Evolutionary conservation across 2,797 vertebrate species (phyloP).

Genomic region (Gorsachius magnificus): DNA sequence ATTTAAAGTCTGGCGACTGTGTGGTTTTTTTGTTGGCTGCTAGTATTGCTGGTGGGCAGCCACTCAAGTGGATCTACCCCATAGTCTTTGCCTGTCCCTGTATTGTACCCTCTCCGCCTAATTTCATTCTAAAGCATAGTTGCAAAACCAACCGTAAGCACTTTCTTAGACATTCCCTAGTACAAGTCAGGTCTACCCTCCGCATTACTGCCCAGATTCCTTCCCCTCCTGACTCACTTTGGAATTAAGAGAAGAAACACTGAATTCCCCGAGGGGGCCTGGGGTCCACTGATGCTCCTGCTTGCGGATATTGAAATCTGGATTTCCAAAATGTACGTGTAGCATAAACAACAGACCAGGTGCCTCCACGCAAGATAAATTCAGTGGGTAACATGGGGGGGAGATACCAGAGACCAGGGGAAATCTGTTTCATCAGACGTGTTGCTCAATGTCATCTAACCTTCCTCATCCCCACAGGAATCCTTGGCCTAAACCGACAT

Average conservation of each 20-base stretch:
- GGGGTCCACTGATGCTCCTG: background rate
- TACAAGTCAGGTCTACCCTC: background rate
- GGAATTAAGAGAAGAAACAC: background rate
- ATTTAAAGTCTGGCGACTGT: background rate
- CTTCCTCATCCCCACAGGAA: slow-evolving; percentile 35
- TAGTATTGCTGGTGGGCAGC: background rate
- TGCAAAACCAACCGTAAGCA: background rate
- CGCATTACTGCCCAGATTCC: background rate
- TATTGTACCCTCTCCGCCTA: background rate
- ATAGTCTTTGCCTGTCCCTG: background rate
- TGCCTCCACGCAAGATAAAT: background rate
- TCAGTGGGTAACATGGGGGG: background rate
- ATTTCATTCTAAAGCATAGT: background rate
- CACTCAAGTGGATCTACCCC: background rate
- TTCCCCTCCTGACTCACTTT: background rate
- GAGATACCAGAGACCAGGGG: background rate
- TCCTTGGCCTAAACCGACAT: background rate
- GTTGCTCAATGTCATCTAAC: slow-evolving; percentile 33
- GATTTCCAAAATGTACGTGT: background rate
- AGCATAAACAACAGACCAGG: background rate
- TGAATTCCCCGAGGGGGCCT: background rate
- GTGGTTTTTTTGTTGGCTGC: background rate
- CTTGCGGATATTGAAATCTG: background rate
- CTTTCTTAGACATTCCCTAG: background rate
- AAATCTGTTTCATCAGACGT: background rate